phyloP scores from a whole-genome alignment of 2,888 invertebrate species.

The Kryphioiulus occultus region DNA sequence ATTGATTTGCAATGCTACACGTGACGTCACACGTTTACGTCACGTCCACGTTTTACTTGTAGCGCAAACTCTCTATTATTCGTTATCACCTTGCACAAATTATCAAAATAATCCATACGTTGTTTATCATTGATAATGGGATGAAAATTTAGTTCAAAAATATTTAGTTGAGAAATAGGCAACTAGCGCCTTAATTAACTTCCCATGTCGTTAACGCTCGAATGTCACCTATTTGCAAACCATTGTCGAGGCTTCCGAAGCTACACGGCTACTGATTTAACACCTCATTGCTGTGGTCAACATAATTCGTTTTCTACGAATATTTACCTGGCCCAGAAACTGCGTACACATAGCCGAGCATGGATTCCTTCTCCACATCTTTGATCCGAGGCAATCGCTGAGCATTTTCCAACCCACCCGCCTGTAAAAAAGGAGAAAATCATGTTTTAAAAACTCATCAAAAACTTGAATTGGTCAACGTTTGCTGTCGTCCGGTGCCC shows the following conservation, averaged over 20 bases:
- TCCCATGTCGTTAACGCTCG: no score
- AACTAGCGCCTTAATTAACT: neutral
- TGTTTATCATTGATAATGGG: no score
- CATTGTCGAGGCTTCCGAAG: neutral
- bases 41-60: no score
- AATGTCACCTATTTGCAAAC: neutral
- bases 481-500: no score
- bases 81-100: no score
- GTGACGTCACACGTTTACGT: no score
- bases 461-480: no score
- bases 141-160: no score
- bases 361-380: conserved; percentile 85
- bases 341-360: conserved; percentile 93
- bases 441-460: neutral
- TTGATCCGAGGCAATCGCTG: conserved; percentile 72
- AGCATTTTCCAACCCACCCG: conserved; percentile 57
- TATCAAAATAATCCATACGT: no score
- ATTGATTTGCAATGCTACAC: no score
- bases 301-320: neutral
- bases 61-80: no score
- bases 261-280: neutral
- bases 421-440: conserved; percentile 54
- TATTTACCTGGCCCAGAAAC: conserved; percentile 95
- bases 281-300: neutral
- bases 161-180: neutral